Percentiles rank a stretch among this genome's conserved stretches.
These are phyloP conservation scores for Xiphophorus hellerii DNA, from an alignment of 2,113 vertebrate genomes.

Conservation along the genomic window DNA sequence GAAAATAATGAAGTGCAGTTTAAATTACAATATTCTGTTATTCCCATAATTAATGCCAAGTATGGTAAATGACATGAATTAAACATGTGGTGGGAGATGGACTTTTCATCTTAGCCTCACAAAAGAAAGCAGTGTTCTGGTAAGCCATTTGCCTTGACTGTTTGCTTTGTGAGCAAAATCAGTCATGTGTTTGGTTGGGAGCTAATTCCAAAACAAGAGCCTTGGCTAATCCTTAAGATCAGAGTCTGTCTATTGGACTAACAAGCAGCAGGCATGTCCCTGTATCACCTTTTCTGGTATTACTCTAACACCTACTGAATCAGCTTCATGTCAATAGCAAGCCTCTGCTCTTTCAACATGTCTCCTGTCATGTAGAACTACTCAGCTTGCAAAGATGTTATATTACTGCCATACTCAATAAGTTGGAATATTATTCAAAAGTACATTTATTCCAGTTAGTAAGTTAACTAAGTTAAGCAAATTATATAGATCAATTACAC, in stretches of 20 bases:
- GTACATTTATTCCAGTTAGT: not conserved
- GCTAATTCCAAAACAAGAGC: slow-evolving; percentile 73
- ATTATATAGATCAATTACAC: not conserved
- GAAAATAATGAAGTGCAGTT: slow-evolving; percentile 16
- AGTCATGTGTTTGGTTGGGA: slow-evolving; percentile 76
- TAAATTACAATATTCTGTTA: slow-evolving; percentile 18
- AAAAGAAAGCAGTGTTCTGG: slow-evolving; percentile 69
- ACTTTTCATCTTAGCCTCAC: slow-evolving; percentile 56
- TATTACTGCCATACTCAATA: slow-evolving; percentile 2
- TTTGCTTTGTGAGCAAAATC: slow-evolving; percentile 69
- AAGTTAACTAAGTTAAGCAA: not conserved
- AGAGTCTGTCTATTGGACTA: slow-evolving; percentile 45
- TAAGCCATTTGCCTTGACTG: slow-evolving; percentile 65
- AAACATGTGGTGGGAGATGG: slow-evolving; percentile 61
- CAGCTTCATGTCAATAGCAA: slow-evolving; percentile 19
- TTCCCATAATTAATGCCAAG: slow-evolving; percentile 35
- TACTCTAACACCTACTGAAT: slow-evolving; percentile 23
- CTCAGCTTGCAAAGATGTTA: slow-evolving; percentile 6
- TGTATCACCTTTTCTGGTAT: slow-evolving; percentile 52
- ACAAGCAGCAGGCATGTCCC: slow-evolving; percentile 33
- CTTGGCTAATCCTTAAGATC: slow-evolving; percentile 68
- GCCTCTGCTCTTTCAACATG: slow-evolving; percentile 1
- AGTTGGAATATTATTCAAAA: not conserved
- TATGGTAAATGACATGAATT: slow-evolving; percentile 49
- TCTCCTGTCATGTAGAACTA: not conserved